Base-by-base conservation (phyloP, 1,140 invertebrate species). In the Drosophila pruinosa region DNA sequence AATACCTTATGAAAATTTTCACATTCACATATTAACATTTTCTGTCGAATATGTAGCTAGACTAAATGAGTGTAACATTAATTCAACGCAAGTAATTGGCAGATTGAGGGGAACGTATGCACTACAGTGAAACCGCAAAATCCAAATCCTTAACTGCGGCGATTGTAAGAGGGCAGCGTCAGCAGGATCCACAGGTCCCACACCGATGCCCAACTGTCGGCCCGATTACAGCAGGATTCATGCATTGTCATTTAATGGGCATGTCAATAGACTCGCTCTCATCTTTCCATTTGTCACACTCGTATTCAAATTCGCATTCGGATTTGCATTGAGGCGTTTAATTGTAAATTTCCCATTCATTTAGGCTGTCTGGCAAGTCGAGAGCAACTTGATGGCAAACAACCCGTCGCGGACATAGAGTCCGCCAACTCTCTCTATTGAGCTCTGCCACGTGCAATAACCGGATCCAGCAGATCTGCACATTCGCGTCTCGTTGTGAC, bases 81-180 rank as follows among this genome's bases (percentile, higher is more conserved):
- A n/a, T n/a, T n/a, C n/a, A n/a, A n/a, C n/a, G n/a, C n/a, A n/a
- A n/a, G n/a, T n/a, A n/a, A n/a, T n/a, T n/a, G 26, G 28, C 28
- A 10, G 10, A 31, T n/a, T n/a, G n/a, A 31, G 19, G 10, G 8
- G 19, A 22, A 12, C 21, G 1, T n/a, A n/a, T n/a, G n/a, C n/a
- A n/a, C n/a, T n/a, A n/a, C n/a, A n/a, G 10, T 4, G 22, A 15
- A 80, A 90, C 88, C 88, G 78, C 88, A 90, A 83, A 86, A 90
- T 90, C 88, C 88, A 88, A 89, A 90, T 81, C 88, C 79, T 79
- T 74, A 78, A 78, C 81, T 72, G 71, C 59, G 47, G 54, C 21
- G 59, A 45, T 52, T 41, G 48, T 36, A 38, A 68, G 47, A 61
- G 57, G 50, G 59, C 59, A 8, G 8, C 34, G 62, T 39, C 41